Conservation (phyloP, 1,140 invertebrate genomes). For the Solen grandis region DNA sequence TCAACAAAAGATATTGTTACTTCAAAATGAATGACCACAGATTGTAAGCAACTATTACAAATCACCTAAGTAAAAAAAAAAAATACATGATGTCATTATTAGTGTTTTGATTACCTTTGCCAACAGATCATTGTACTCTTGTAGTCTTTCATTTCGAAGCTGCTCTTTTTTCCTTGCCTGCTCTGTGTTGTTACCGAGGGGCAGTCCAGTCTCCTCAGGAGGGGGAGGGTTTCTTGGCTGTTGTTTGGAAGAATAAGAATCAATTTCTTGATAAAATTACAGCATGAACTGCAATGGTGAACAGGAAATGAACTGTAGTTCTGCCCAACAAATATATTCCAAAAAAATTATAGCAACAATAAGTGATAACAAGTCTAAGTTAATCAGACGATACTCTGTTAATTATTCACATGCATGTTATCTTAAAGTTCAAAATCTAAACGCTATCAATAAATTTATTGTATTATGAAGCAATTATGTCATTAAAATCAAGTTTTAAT, state of each 20-base stretch:
- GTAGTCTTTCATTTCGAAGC: conserved; percentile 37
- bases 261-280: neutral
- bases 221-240: neutral
- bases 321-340: too few species aligned
- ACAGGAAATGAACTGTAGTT: too few species aligned
- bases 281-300: too few species aligned
- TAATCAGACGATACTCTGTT: too few species aligned
- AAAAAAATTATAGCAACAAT: too few species aligned
- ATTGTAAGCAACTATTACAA: neutral
- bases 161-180: conserved; percentile 36
- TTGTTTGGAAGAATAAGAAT: neutral
- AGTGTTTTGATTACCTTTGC: conserved; percentile 12
- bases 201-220: conserved; percentile 38
- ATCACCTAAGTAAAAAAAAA: neutral
- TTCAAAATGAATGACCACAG: neutral
- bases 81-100: neutral
- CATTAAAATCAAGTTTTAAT: too few species aligned
- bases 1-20: neutral
- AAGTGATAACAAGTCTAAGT: too few species aligned
- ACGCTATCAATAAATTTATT: too few species aligned
- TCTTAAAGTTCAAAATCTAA: too few species aligned
- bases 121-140: conserved; percentile 42
- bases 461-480: too few species aligned
- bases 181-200: neutral
- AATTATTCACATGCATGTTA: too few species aligned